A percentile compares a stretch with the other conserved stretches of the same genome.
Evolutionary conservation across 1,140 invertebrate species (phyloP).

Genomic region (Orussus abietinus): DNA sequence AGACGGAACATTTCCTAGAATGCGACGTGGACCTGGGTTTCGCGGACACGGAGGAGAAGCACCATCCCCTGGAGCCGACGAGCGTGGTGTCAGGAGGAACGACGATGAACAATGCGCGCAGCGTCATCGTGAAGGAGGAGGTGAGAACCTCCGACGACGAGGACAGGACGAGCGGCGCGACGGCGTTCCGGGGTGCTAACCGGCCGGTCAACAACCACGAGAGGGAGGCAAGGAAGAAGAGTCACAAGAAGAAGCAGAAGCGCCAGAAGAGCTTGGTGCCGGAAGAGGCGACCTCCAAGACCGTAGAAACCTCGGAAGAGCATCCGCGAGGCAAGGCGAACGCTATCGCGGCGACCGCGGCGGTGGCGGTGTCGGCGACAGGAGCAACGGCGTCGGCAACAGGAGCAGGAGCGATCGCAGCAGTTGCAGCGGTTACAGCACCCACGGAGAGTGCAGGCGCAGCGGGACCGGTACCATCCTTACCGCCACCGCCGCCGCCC

Average conservation of each 20-base stretch:
- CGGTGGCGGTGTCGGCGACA: too few relatives aligned
- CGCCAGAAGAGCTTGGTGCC: slow-evolving; percentile 65
- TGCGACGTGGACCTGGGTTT: slow-evolving; percentile 57
- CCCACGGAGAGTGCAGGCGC: too few relatives aligned
- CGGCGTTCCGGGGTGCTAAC: slow-evolving; percentile 33
- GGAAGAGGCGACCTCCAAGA: slow-evolving; percentile 49
- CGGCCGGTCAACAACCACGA: slow-evolving; percentile 44
- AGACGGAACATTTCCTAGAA: slow-evolving; percentile 52
- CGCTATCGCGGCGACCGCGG: too few relatives aligned
- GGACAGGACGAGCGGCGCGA: slow-evolving; percentile 35
- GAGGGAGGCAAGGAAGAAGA: slow-evolving; percentile 61
- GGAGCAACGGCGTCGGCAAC: too few relatives aligned
- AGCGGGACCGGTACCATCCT: too few relatives aligned
- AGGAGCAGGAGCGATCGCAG: too few relatives aligned
- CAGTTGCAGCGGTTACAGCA: too few relatives aligned
- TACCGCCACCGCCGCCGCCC: too few relatives aligned
- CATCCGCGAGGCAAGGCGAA: too few relatives aligned
- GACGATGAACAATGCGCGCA: slow-evolving; percentile 36
- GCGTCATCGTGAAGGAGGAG: slow-evolving; percentile 46
- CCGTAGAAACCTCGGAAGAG: too few relatives aligned
- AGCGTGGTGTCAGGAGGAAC: too few relatives aligned
- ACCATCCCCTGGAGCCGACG: slow-evolving; percentile 34
- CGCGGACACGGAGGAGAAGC: slow-evolving; percentile 54
- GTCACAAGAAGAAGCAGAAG: slow-evolving; percentile 79
- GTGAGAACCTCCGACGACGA: slow-evolving; percentile 49